phyloP scores from a whole-genome alignment of 2,888 invertebrate species.

The Melanophora roralis region DNA sequence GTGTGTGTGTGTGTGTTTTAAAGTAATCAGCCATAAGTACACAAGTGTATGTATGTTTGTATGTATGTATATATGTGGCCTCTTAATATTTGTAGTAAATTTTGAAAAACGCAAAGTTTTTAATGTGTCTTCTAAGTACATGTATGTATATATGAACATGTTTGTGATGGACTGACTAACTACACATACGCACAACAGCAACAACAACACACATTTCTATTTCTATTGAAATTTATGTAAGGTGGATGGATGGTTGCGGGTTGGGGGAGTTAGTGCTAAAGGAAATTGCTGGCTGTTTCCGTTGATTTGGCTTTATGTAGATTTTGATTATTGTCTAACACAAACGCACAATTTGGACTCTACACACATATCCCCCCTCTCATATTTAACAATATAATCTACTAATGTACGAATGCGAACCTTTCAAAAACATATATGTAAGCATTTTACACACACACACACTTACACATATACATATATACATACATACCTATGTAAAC shows the following conservation, averaged over 20 bases:
- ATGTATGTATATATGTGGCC: background rate
- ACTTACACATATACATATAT: background rate
- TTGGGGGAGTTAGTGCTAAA: background rate
- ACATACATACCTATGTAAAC: conserved; percentile 34
- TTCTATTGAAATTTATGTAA: conserved; percentile 12
- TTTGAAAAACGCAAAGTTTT: conserved; percentile 35
- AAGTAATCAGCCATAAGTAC: background rate
- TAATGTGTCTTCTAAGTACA: conserved; percentile 30
- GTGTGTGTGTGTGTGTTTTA: background rate
- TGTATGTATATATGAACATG: background rate
- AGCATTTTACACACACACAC: background rate
- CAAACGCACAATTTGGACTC: conserved; percentile 18
- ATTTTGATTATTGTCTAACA: conserved; percentile 23
- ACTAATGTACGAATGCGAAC: background rate
- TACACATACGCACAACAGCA: background rate
- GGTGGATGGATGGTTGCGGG: background rate
- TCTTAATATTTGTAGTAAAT: background rate
- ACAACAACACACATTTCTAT: background rate
- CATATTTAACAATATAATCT: background rate
- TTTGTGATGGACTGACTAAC: background rate
- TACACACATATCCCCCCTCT: background rate
- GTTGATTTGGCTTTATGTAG: conserved; percentile 47
- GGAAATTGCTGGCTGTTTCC: conserved; percentile 31
- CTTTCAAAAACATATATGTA: background rate
- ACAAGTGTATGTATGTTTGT: background rate